phyloP scores from a whole-genome alignment of 1,140 invertebrate genomes.

The Drosophila bifasciata region DNA sequence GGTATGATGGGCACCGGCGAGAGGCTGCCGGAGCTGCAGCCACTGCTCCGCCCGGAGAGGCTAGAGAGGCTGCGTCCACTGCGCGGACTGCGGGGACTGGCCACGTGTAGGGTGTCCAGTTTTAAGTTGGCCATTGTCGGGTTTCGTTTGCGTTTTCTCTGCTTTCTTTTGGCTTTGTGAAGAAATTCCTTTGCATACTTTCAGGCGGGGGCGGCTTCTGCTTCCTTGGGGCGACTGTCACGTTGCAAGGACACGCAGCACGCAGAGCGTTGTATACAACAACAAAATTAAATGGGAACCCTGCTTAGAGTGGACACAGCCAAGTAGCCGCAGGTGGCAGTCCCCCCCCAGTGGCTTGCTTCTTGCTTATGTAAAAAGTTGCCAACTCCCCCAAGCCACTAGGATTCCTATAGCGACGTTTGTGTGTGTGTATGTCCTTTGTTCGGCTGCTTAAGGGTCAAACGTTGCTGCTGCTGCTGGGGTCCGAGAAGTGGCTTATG shows the following conservation, averaged over 20 bases:
- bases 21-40: constrained; percentile 74
- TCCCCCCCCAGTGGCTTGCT: constrained; percentile 37
- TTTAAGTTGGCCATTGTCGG: constrained; percentile 70
- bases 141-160: not conserved
- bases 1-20: constrained; percentile 76
- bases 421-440: constrained; percentile 10
- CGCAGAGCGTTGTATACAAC: constrained; percentile 15
- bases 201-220: not conserved
- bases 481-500: constrained; percentile 12
- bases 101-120: constrained; percentile 62
- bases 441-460: not conserved
- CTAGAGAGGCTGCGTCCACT: constrained; percentile 39
- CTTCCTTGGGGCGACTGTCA: constrained; percentile 23
- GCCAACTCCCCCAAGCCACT: not conserved
- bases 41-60: constrained; percentile 55
- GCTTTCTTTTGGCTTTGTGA: constrained; percentile 13
- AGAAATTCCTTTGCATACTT: constrained; percentile 47
- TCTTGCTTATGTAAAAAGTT: constrained; percentile 68
- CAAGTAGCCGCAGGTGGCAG: constrained; percentile 72
- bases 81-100: constrained; percentile 27
- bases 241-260: constrained; percentile 47
- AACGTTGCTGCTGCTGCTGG: too few species aligned
- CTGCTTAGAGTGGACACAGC: constrained; percentile 41
- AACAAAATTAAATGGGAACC: not conserved
- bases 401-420: too few species aligned